A percentile compares a stretch with the other conserved stretches of the same genome.
Conservation (phyloP, 2,113 vertebrate species). For the Nestor notabilis region DNA sequence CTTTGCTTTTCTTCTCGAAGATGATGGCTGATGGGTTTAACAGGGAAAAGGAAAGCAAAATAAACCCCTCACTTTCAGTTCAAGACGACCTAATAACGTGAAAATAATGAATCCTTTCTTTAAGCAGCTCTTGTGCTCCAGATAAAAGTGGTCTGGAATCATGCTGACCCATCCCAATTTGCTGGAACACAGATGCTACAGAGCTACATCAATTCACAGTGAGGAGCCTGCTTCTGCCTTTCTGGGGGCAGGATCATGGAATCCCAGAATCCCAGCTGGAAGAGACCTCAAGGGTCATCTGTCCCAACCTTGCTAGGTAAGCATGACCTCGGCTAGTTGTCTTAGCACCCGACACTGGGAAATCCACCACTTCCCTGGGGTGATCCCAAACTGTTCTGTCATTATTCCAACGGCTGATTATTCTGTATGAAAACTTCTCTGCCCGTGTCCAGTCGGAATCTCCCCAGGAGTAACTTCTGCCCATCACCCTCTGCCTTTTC, state of each 20-base stretch:
- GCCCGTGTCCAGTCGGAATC: not conserved
- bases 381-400: not conserved
- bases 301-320: not conserved
- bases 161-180: rapidly evolving
- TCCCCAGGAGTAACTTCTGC: not conserved
- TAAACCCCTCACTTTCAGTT: not conserved
- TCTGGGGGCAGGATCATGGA: not conserved
- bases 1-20: not conserved
- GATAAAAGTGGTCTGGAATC: not conserved
- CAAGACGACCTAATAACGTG: not conserved
- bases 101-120: not conserved
- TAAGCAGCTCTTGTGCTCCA: not conserved
- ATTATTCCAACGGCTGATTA: not conserved
- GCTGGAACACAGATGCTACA: rapidly evolving
- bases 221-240: not conserved
- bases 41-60: not conserved
- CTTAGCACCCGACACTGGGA: not conserved
- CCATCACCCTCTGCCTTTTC: not conserved
- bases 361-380: not conserved
- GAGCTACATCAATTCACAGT: not conserved
- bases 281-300: not conserved
- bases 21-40: no score
- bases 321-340: not conserved
- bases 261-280: not conserved
- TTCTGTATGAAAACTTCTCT: not conserved